Evolutionary conservation across 2,888 invertebrate genomes (phyloP), one percentile per base, ranked within the genome.

Genomic region (Tanaodytes sp.): DNA sequence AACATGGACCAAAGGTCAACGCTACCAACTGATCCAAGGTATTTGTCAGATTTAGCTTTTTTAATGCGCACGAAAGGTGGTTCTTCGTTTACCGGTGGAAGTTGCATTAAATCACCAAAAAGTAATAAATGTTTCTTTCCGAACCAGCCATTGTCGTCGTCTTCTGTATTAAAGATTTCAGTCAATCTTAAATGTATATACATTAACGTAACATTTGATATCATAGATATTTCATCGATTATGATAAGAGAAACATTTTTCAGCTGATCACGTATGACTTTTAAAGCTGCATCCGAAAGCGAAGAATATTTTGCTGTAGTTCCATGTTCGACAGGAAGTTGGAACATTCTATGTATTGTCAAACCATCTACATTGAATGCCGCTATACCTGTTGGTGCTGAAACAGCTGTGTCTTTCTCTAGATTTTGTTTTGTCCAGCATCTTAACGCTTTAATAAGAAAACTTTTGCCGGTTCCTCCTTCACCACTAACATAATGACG

Each of bases 321-420:
- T 8, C 77, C 76, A 61, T 80, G 77, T 61, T 82, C 80, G 33
- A 75, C 75, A 6, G 78, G 82, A 55, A 82, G 69, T 51, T 80
- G 80, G 40, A 81, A 71, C 18, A 78, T 55, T 52, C 78, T 73
- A 57, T 80, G 79, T 20, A 81, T 68, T 36, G 80, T 82, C 43
- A 82, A 72, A 42, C 80, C 80, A 52, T 79, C 73, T n/a, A 83
- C 74, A 70, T 82, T 81, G 55, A 79, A 82, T 31, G 81, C 80
- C 18, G 80, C 80, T 18, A 82, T 78, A 31, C 80, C 82, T 23
- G 80, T 81, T 11, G 78, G 80, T 2, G 78, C 80, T 11, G 73
- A 71, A 33, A 79, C 73, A 19, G 75, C 76, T n/a, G 77, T 76
- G 67, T 76, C 74, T 72, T 77, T 77, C 59, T 72, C 0, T 75